Percentiles rank a stretch among this genome's conserved stretches.
These are phyloP conservation scores for Teleiodes luculella DNA, from an alignment of 2,888 invertebrate genomes.

Conservation along the genomic window DNA sequence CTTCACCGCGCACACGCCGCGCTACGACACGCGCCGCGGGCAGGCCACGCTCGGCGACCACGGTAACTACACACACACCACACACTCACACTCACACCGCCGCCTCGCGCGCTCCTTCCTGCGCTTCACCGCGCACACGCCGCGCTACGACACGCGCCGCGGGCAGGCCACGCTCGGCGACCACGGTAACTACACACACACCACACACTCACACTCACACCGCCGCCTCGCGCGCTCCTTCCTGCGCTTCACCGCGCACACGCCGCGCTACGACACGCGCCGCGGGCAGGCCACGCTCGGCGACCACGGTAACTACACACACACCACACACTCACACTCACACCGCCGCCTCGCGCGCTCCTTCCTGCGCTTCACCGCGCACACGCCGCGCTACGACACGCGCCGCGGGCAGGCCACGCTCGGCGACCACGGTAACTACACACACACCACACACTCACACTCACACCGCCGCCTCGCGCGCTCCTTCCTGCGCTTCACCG, in stretches of 20 bases:
- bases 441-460: slow-evolving; percentile 79
- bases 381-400: slow-evolving; percentile 77
- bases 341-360: slow-evolving; percentile 80
- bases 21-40: slow-evolving; percentile 85
- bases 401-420: slow-evolving; percentile 88
- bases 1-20: slow-evolving; percentile 78
- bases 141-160: slow-evolving; percentile 83
- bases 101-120: slow-evolving; percentile 83
- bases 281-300: slow-evolving; percentile 88
- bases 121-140: slow-evolving; percentile 80
- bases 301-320: slow-evolving; percentile 72
- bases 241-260: slow-evolving; percentile 82
- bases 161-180: slow-evolving; percentile 87
- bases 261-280: slow-evolving; percentile 80
- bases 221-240: slow-evolving; percentile 82
- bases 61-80: slow-evolving; percentile 60
- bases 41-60: slow-evolving; percentile 85
- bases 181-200: slow-evolving; percentile 66
- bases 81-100: slow-evolving; percentile 34
- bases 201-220: slow-evolving; percentile 18
- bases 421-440: slow-evolving; percentile 81
- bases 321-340: slow-evolving; percentile 73
- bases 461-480: slow-evolving; percentile 84
- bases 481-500: slow-evolving; percentile 86
- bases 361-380: slow-evolving; percentile 85